Evolutionary conservation across 1,140 invertebrate genomes (phyloP).

Genomic region (Anastrepha obliqua): DNA sequence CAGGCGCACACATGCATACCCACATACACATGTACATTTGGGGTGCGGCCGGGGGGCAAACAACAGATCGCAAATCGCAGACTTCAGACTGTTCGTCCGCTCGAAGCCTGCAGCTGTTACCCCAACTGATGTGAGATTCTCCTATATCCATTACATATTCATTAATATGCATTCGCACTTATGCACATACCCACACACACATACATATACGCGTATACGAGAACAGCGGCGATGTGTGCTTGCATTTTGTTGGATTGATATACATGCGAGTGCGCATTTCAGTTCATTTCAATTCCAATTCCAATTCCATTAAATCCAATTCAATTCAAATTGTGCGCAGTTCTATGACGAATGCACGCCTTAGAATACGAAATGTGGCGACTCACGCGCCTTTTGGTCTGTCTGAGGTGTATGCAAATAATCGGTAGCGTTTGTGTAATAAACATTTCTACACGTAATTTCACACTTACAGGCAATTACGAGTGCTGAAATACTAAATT

Average conservation of each 20-base stretch:
- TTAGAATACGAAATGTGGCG: constrained; percentile 18
- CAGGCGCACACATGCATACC: not conserved
- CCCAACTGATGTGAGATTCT: not conserved
- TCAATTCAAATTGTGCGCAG: constrained; percentile 26
- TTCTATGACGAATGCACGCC: constrained; percentile 27
- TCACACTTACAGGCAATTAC: not conserved
- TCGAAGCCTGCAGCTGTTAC: not conserved
- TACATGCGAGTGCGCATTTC: constrained; percentile 23
- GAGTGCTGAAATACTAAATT: not conserved
- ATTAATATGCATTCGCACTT: not conserved
- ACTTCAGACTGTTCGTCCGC: not conserved
- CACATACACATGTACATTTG: constrained; percentile 9
- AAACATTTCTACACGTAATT: constrained; percentile 21
- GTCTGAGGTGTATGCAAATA: not conserved
- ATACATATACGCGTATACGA: not conserved
- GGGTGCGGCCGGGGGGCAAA: constrained; percentile 20
- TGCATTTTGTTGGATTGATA: not conserved
- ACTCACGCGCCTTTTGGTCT: not conserved
- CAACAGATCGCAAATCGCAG: not conserved
- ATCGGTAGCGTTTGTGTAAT: not conserved
- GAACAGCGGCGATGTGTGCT: not conserved
- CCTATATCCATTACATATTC: not conserved
- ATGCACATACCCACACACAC: not conserved
- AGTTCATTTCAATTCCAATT: not conserved
- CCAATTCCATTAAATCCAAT: too few species aligned